Conservation (phyloP, 2,888 invertebrate species). For the Alentia gelatinosa region DNA sequence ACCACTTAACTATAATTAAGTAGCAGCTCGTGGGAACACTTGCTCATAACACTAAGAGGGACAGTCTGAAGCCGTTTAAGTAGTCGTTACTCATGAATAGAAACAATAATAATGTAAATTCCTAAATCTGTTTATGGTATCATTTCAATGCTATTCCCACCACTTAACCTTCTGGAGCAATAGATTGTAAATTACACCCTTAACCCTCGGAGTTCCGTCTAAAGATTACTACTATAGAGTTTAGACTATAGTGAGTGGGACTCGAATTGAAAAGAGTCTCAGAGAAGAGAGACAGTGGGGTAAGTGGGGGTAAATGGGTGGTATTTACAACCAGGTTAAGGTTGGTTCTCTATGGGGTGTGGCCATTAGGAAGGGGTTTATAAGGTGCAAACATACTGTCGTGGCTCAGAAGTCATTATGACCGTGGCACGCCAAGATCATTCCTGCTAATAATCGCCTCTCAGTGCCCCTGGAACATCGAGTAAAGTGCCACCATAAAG, state of each 20-base stretch:
- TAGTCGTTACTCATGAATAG: neutral
- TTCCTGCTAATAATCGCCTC: neutral
- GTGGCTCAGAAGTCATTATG: neutral
- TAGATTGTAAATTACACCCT: neutral
- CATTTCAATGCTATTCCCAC: neutral
- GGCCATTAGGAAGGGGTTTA: neutral
- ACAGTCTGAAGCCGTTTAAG: neutral
- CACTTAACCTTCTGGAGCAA: neutral
- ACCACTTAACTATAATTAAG: too few relatives aligned
- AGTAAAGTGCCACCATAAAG: too few relatives aligned
- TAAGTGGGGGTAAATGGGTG: neutral
- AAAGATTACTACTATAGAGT: neutral
- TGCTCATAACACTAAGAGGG: too few relatives aligned
- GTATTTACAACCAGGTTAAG: neutral
- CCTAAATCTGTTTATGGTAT: neutral
- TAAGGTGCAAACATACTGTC: neutral
- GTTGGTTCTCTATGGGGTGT: neutral
- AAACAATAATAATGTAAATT: constrained; percentile 1
- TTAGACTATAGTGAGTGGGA: neutral
- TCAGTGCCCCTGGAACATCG: neutral
- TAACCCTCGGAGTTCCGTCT: neutral
- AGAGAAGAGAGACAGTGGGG: neutral
- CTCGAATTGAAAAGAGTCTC: neutral
- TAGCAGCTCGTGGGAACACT: too few relatives aligned
- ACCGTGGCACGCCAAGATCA: neutral